Evolutionary conservation across 1,140 invertebrate genomes (phyloP).

Genomic region (Frieseomelitta varia): DNA sequence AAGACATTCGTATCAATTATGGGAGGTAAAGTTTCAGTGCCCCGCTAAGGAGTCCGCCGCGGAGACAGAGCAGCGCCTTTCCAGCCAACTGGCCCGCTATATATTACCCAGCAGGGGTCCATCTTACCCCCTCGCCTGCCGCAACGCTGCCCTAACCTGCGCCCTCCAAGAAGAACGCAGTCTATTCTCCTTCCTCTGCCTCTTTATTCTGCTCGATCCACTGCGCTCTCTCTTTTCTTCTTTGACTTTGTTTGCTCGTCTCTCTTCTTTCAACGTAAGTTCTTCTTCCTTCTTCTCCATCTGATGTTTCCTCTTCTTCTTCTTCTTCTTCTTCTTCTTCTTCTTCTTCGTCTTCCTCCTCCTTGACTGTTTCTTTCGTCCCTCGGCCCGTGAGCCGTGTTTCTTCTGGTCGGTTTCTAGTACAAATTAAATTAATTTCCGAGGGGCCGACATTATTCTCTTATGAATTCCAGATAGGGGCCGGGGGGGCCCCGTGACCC

Average conservation of each 20-base stretch:
- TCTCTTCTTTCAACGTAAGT: background rate
- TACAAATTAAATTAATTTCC: slow-evolving; percentile 77
- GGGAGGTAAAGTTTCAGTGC: slow-evolving; percentile 73
- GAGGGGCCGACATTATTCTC: slow-evolving; percentile 69
- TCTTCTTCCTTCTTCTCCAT: background rate
- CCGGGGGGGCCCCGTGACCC: slow-evolving; percentile 27
- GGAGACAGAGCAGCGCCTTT: slow-evolving; percentile 72
- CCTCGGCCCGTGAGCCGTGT: background rate
- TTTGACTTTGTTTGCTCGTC: background rate
- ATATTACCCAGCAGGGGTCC: slow-evolving; percentile 76
- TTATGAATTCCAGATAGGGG: slow-evolving; percentile 69
- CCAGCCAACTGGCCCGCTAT: slow-evolving; percentile 74
- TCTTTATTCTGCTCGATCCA: background rate
- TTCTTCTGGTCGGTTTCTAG: slow-evolving; percentile 50
- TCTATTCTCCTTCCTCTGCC: slow-evolving; percentile 41
- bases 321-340: background rate
- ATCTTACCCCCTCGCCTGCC: slow-evolving; percentile 32
- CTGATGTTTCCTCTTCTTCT: background rate
- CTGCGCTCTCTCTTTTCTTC: background rate
- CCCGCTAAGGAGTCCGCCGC: slow-evolving; percentile 65
- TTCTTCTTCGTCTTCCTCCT: background rate
- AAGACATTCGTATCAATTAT: slow-evolving; percentile 83
- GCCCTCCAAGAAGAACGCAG: slow-evolving; percentile 52
- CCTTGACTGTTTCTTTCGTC: background rate
- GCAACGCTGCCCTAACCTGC: slow-evolving; percentile 55